Conservation (phyloP, 2,888 invertebrate species). For the Selenia dentaria region DNA sequence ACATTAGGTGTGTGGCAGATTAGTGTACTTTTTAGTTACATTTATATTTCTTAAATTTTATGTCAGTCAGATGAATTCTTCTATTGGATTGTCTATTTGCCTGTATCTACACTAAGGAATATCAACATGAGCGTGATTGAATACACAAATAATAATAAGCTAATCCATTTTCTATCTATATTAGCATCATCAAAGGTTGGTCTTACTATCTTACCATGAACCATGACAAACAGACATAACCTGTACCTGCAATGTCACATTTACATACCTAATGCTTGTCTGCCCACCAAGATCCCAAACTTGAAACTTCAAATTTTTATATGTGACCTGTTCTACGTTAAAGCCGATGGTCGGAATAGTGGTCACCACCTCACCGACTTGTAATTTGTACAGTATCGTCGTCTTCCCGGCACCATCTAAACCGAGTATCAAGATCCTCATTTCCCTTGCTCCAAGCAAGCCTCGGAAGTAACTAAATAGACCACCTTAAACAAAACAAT, state of each 20-base stretch:
- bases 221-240: constrained; percentile 35
- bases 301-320: constrained; percentile 99
- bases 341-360: constrained; percentile 99
- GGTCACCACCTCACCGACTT: constrained; percentile 99
- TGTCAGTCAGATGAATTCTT: no score
- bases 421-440: constrained; percentile 98
- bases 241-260: constrained; percentile 17
- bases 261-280: constrained; percentile 96
- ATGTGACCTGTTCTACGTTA: constrained; percentile 99
- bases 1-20: no score
- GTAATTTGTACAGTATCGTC: constrained; percentile 98
- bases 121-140: no score
- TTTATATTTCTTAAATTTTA: no score
- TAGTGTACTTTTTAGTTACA: no score
- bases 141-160: no score
- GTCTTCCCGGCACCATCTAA: constrained; percentile 99
- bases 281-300: constrained; percentile 99
- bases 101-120: no score
- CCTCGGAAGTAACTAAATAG: constrained; percentile 98
- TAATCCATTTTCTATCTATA: no score
- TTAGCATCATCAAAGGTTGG: constrained; percentile 7
- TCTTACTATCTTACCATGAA: no score
- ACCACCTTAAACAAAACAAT: constrained; percentile 88
- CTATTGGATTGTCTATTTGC: no score
- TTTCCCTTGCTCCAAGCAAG: constrained; percentile 97